Evolutionary conservation across 2,113 vertebrate species (phyloP), one percentile per base, ranked within the genome.

Genomic region (Willisornis vidua): DNA sequence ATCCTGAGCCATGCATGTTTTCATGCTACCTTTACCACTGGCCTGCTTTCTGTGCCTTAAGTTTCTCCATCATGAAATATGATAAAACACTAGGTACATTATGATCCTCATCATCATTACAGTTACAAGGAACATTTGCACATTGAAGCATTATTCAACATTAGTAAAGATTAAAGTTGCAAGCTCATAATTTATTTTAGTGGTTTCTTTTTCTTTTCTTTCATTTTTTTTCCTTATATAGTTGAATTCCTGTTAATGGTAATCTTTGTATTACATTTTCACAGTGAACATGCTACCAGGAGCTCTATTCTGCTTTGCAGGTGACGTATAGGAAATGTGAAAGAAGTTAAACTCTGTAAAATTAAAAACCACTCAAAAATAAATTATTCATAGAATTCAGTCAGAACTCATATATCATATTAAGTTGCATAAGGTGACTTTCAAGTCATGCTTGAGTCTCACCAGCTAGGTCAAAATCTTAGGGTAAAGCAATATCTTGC

Each of bases 321-420:
- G 37, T 72, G 70, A 92, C 46, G 19, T 35, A 46, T 11, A 58
- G 18, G 49, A 73, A 72, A 82, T 12, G 9, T 29, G 55, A 49
- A 79, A 66, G 28, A 66, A 70, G 71, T 68, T 76, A 37, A 91
- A 95, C 51, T 73, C 63, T 35, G 28, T 37, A 90, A 77, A 90
- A 90, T 92, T 95, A 92, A 93, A 94, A 94, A 26, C 31, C 83
- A 74, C 83, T 90, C 37, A 19, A 76, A 89, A 84, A 48, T 90
- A 63, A 94, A 94, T 85, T 87, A 91, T 95, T 95, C 75, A 94
- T 71, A 51, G n/a, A 80, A 71, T 89, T 87, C 87, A 74, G 82
- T 93, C 85, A 83, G 78, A 95, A 85, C 95, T 94, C 79, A 91
- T 93, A 62, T 59, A 66, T 91, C 87, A 51, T n/a, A 45, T 80